A percentile compares a stretch with the other conserved stretches of the same genome.
Conservation (phyloP, 2,888 invertebrate species). For the Drosophila eohydei region DNA sequence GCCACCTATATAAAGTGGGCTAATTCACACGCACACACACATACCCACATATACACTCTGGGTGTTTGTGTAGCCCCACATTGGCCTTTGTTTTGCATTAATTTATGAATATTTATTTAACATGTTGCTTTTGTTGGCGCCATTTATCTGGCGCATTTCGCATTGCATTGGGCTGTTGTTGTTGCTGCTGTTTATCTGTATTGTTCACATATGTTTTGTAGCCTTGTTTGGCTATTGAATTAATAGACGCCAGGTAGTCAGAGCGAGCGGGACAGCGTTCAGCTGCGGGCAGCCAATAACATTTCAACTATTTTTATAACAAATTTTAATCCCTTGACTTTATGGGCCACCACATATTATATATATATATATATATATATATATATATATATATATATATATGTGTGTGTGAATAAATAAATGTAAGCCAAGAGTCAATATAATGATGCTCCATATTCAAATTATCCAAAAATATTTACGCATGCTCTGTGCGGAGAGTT, state of each 20-base stretch:
- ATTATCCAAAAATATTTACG: slow-evolving; percentile 1
- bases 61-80: slow-evolving; percentile 16
- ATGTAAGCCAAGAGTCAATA: slow-evolving; percentile 8
- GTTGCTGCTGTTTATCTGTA: slow-evolving; percentile 9
- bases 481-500: background rate
- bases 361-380: background rate
- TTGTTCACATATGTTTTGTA: slow-evolving; percentile 22
- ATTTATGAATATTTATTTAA: slow-evolving; percentile 56
- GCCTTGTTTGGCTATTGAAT: slow-evolving; percentile 29
- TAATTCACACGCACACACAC: slow-evolving; percentile 22
- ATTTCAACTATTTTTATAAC: slow-evolving; percentile 2
- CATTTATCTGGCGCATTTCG: slow-evolving; percentile 29
- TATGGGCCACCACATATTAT: background rate
- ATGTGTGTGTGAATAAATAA: background rate
- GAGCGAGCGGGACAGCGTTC: background rate
- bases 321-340: background rate
- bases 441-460: background rate
- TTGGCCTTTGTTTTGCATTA: slow-evolving; percentile 52
- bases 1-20: slow-evolving; percentile 19
- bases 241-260: slow-evolving; percentile 14
- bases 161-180: slow-evolving; percentile 25
- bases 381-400: background rate
- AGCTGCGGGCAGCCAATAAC: background rate
- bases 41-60: background rate
- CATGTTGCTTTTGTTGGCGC: slow-evolving; percentile 39